phyloP scores from a whole-genome alignment of 2,113 vertebrate species.

The Helogale parvula region DNA sequence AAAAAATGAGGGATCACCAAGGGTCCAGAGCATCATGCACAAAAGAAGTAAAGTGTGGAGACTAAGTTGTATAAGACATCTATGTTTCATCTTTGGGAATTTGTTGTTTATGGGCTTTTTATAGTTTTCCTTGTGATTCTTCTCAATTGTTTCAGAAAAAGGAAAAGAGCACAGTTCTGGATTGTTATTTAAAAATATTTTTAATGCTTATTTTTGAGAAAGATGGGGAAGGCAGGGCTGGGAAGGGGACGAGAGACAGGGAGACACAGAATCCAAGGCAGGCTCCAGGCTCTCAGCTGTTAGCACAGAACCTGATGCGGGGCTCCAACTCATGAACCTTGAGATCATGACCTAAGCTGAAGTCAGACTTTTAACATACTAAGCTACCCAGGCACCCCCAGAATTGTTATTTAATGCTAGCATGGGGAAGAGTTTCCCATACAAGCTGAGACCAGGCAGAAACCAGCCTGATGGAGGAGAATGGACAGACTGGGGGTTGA shows the following conservation, averaged over 20 bases:
- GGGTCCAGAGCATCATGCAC: not conserved
- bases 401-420: not conserved
- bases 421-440: not conserved
- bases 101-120: not conserved
- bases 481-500: not conserved
- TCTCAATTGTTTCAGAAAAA: not conserved
- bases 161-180: not conserved
- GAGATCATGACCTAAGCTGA: too few species aligned
- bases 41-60: not conserved
- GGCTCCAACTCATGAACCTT: too few species aligned
- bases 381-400: too few species aligned
- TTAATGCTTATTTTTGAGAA: too few species aligned
- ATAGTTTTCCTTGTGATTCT: not conserved
- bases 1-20: not conserved
- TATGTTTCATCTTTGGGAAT: not conserved
- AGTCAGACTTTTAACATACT: too few species aligned
- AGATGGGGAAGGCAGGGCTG: too few species aligned
- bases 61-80: not conserved
- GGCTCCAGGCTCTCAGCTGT: too few species aligned
- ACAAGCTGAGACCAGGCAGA: not conserved
- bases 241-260: too few species aligned
- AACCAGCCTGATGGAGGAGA: fast-evolving
- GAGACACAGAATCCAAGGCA: too few species aligned
- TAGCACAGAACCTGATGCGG: too few species aligned
- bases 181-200: too few species aligned